Conservation (phyloP, 2,888 invertebrate genomes). For the Ormia ochracea region DNA sequence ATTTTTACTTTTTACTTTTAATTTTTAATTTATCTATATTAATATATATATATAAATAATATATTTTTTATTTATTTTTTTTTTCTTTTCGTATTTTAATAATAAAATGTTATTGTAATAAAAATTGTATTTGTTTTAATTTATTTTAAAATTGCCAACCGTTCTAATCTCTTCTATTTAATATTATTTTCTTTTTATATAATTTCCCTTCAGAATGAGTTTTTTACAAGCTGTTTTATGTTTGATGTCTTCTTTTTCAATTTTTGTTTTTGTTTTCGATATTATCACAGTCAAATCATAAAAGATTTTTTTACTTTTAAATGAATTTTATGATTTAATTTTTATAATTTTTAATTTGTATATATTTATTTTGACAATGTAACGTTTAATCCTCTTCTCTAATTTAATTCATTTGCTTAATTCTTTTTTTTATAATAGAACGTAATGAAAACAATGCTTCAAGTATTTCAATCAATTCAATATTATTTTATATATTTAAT, state of each 20-base stretch:
- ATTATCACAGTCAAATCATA: slow-evolving; percentile 77
- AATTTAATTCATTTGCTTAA: no score
- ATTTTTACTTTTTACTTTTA: no score
- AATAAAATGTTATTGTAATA: slow-evolving; percentile 61
- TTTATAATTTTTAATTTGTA: slow-evolving; percentile 10
- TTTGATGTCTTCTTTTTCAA: slow-evolving; percentile 55
- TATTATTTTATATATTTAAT: slow-evolving; percentile 16
- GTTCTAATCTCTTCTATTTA: background rate
- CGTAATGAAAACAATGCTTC: slow-evolving; percentile 59
- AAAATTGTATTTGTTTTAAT: slow-evolving; percentile 39
- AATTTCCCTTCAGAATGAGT: slow-evolving; percentile 43
- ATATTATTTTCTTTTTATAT: background rate
- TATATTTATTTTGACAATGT: slow-evolving; percentile 52
- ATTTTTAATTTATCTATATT: slow-evolving; percentile 53
- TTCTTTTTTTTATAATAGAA: slow-evolving; percentile 56
- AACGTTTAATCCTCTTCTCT: slow-evolving; percentile 24
- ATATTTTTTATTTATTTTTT: no score
- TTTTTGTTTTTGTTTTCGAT: slow-evolving; percentile 70
- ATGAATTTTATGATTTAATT: slow-evolving; percentile 60
- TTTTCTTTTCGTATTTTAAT: slow-evolving; percentile 56
- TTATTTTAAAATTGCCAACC: slow-evolving; percentile 30
- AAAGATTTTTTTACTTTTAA: slow-evolving; percentile 70
- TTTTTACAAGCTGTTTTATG: slow-evolving; percentile 57
- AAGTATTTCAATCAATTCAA: slow-evolving; percentile 23
- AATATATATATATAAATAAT: no score